Evolutionary conservation across 2,888 invertebrate genomes (phyloP).

Genomic region (Julus scandinavius): DNA sequence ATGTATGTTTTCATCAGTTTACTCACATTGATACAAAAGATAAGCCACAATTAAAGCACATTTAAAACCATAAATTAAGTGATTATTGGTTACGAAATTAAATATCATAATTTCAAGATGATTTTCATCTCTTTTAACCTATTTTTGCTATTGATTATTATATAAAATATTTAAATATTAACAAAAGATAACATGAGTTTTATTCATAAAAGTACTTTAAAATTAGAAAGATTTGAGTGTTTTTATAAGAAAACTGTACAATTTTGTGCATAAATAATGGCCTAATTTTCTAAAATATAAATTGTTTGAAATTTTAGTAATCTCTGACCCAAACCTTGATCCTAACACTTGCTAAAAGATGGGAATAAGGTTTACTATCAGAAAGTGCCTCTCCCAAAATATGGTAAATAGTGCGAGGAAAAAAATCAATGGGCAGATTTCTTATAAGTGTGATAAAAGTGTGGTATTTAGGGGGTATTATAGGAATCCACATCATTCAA

Average conservation of each 20-base stretch:
- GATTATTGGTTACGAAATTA: too few species aligned
- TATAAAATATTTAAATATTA: too few species aligned
- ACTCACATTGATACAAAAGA: slow-evolving; percentile 25
- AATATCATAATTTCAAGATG: too few species aligned
- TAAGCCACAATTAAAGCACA: slow-evolving; percentile 12
- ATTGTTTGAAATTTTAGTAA: too few species aligned
- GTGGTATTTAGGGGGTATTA: slow-evolving; percentile 4
- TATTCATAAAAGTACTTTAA: too few species aligned
- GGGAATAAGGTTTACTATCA: neutral
- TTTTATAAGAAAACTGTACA: too few species aligned
- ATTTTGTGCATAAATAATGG: too few species aligned
- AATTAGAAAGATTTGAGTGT: too few species aligned
- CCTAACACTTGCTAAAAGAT: neutral
- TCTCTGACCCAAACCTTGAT: neutral
- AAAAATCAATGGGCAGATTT: neutral
- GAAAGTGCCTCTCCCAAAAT: neutral
- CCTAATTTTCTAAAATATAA: too few species aligned
- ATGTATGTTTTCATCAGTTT: slow-evolving; percentile 10
- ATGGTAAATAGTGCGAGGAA: neutral
- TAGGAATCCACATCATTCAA: slow-evolving; percentile 55
- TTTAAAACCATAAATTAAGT: neutral
- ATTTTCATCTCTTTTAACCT: too few species aligned
- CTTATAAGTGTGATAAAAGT: neutral
- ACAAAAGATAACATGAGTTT: too few species aligned
- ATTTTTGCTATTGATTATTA: too few species aligned